Evolutionary conservation across 2,113 vertebrate genomes (phyloP).

Genomic region (Phylloscopus trochiloides): DNA sequence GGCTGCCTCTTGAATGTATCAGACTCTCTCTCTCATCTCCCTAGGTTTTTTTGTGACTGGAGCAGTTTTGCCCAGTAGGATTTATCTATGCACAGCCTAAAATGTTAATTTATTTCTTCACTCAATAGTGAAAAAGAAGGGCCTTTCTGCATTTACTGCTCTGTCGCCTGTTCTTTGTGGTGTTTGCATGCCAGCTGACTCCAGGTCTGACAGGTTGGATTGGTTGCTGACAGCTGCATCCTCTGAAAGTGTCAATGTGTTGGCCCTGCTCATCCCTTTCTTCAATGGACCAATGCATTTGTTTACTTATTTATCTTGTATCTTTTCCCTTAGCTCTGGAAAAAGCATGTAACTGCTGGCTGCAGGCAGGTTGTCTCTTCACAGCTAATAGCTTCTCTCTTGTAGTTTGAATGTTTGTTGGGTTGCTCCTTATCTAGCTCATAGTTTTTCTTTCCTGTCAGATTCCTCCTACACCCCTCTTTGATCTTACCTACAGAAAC

Average conservation of each 20-base stretch:
- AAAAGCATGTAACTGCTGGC: background rate
- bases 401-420: background rate
- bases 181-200: background rate
- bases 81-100: background rate
- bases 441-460: background rate
- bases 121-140: background rate
- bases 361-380: background rate
- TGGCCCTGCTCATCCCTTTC: background rate
- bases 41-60: background rate
- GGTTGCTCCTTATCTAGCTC: background rate
- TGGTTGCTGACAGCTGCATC: background rate
- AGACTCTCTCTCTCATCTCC: background rate
- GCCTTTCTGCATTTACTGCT: background rate
- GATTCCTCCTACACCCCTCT: background rate
- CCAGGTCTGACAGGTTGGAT: background rate
- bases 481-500: conserved; percentile 1
- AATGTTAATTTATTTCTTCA: background rate
- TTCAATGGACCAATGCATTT: background rate
- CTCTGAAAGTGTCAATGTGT: background rate
- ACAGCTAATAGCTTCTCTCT: background rate
- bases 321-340: background rate
- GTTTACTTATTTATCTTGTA: background rate
- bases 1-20: background rate
- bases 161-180: background rate
- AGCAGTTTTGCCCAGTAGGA: background rate